These are phyloP conservation scores for Baccha elongata DNA, from an alignment of 2,888 invertebrate species.

Conservation along the genomic window DNA sequence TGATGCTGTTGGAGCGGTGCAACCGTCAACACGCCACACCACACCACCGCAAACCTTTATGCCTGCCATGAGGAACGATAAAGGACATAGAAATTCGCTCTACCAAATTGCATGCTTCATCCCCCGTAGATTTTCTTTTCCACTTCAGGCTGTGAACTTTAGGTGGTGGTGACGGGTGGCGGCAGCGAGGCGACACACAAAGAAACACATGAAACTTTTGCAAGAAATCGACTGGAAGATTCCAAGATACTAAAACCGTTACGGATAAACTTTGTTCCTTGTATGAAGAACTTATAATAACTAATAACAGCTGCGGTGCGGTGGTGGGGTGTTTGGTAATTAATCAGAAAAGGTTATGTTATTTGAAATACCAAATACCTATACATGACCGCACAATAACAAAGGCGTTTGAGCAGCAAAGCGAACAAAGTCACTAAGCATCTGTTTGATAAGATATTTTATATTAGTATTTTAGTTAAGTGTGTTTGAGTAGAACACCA, in stretches of 20 bases:
- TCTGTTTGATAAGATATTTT: too few relatives aligned
- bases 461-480: too few relatives aligned
- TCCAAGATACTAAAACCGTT: neutral
- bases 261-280: constrained; percentile 3
- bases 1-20: constrained; percentile 10
- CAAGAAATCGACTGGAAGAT: constrained; percentile 44
- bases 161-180: neutral
- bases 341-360: too few relatives aligned
- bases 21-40: constrained; percentile 25
- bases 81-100: constrained; percentile 46
- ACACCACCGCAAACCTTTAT: neutral
- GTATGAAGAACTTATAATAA: too few relatives aligned
- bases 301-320: too few relatives aligned
- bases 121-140: constrained; percentile 54
- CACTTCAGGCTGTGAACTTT: constrained; percentile 27
- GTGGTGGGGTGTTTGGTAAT: too few relatives aligned
- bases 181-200: too few relatives aligned
- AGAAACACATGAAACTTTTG: constrained; percentile 25
- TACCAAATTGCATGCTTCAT: constrained; percentile 66
- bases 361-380: neutral
- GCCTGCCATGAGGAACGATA: constrained; percentile 27
- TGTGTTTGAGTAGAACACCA: too few relatives aligned
- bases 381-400: too few relatives aligned
- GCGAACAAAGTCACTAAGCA: constrained; percentile 61
- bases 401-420: too few relatives aligned